Evolutionary conservation across 2,888 invertebrate genomes (phyloP).

Genomic region (Fragum whitleyi): DNA sequence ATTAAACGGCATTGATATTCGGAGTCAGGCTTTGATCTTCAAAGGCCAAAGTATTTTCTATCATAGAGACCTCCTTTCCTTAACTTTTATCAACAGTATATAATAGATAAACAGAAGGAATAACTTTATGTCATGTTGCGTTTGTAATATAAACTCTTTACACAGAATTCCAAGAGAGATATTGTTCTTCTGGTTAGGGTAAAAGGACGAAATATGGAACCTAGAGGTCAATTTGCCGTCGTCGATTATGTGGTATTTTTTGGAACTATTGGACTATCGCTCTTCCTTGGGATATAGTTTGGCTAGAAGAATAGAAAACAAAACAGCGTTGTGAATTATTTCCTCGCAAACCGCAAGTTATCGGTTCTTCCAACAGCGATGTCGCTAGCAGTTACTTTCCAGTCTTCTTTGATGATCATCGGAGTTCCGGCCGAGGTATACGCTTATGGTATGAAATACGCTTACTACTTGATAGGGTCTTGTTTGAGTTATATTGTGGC

Average conservation of each 20-base stretch:
- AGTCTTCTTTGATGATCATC: conserved; percentile 43
- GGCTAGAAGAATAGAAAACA: conserved; percentile 25
- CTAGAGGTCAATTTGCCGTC: background rate
- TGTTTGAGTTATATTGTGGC: conserved; percentile 26
- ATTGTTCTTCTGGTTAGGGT: too few relatives aligned
- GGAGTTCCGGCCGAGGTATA: conserved; percentile 42
- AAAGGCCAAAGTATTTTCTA: too few relatives aligned
- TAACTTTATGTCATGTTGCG: too few relatives aligned
- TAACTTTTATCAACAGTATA: too few relatives aligned
- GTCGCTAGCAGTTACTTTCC: conserved; percentile 50
- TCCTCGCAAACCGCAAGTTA: conserved; percentile 30
- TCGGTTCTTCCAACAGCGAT: conserved; percentile 37
- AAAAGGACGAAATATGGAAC: background rate
- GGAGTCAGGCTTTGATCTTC: too few relatives aligned
- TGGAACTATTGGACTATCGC: conserved; percentile 25
- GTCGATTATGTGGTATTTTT: conserved; percentile 10
- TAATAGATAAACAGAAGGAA: too few relatives aligned
- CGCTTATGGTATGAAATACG: conserved; percentile 24
- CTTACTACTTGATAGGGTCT: conserved; percentile 24
- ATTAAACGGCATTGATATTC: too few relatives aligned
- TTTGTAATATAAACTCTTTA: too few relatives aligned
- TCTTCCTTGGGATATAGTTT: conserved; percentile 41
- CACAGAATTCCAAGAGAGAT: too few relatives aligned
- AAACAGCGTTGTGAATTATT: conserved; percentile 33
- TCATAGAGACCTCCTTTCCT: too few relatives aligned